Evolutionary conservation across 2,113 vertebrate genomes (phyloP).

Genomic region (Percina caprodes): DNA sequence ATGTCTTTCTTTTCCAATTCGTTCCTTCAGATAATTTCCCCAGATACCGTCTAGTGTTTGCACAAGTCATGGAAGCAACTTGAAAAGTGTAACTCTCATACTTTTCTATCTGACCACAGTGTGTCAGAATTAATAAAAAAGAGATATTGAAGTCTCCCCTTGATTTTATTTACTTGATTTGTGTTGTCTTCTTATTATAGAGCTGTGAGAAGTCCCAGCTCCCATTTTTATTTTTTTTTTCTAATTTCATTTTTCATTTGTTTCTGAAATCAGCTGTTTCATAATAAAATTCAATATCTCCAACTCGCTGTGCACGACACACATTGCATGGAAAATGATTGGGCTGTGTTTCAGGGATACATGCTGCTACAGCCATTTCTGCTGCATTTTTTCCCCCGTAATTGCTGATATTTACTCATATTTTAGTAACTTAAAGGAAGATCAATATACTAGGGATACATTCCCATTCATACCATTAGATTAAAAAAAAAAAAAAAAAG

Average conservation of each 20-base stretch:
- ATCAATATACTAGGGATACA: conserved; percentile 14
- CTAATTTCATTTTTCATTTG: conserved; percentile 16
- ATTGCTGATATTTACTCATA: not conserved
- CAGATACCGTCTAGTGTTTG: conserved; percentile 77
- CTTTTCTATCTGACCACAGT: conserved; percentile 76
- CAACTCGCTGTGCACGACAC: not conserved
- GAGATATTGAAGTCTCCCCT: conserved; percentile 59
- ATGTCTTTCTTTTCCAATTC: conserved; percentile 58
- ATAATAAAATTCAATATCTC: not conserved
- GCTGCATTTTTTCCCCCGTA: not conserved
- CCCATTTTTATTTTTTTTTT: conserved; percentile 9
- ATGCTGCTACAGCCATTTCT: not conserved
- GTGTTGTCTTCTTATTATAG: conserved; percentile 20
- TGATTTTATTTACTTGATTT: conserved; percentile 53
- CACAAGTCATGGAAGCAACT: conserved; percentile 80
- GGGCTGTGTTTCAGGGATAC: not conserved
- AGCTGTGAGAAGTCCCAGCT: conserved; percentile 20
- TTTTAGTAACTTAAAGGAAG: not conserved
- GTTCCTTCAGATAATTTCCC: conserved; percentile 48
- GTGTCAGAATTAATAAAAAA: conserved; percentile 81
- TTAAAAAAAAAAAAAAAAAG: not conserved
- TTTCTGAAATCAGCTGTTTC: not conserved
- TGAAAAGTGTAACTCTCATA: conserved; percentile 77
- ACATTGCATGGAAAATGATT: conserved; percentile 4
- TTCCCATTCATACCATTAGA: not conserved